A percentile compares a stretch with the other conserved stretches of the same genome.
These are phyloP conservation scores for Dolichotis patagonum DNA, from an alignment of 2,113 vertebrate genomes.

Conservation along the genomic window DNA sequence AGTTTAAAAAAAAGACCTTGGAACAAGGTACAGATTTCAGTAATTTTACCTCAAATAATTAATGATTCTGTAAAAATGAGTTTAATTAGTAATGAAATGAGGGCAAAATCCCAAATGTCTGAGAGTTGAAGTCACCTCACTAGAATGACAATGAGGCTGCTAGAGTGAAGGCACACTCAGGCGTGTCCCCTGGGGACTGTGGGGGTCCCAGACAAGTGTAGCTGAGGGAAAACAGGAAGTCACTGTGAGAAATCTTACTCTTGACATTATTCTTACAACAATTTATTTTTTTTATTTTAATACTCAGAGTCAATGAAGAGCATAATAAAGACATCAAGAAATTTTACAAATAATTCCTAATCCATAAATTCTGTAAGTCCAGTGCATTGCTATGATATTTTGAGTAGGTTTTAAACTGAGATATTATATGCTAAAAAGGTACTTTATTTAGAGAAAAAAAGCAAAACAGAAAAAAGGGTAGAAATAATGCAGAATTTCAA, in stretches of 20 bases:
- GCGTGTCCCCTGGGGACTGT: not conserved
- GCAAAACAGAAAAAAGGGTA: no score
- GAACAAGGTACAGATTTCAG: constrained; percentile 27
- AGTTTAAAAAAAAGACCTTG: constrained; percentile 56
- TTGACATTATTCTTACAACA: not conserved
- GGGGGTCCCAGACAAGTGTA: not conserved
- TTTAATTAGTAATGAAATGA: constrained; percentile 78
- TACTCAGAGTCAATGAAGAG: not conserved
- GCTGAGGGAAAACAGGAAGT: not conserved
- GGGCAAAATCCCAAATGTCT: constrained; percentile 38
- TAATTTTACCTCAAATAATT: constrained; percentile 69
- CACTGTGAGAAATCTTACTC: constrained; percentile 9
- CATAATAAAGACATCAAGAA: constrained; percentile 10
- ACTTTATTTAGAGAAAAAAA: no score
- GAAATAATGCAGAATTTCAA: no score
- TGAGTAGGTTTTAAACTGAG: not conserved
- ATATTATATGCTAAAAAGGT: not conserved
- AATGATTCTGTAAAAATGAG: constrained; percentile 68
- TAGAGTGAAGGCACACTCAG: not conserved
- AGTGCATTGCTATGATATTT: not conserved
- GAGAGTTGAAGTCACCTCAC: not conserved
- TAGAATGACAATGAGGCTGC: not conserved
- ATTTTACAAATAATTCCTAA: constrained; percentile 40
- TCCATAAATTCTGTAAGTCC: not conserved
- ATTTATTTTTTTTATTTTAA: constrained; percentile 29